These are phyloP conservation scores for Eucriotettix oculatus DNA, from an alignment of 2,888 invertebrate species.

Conservation along the genomic window DNA sequence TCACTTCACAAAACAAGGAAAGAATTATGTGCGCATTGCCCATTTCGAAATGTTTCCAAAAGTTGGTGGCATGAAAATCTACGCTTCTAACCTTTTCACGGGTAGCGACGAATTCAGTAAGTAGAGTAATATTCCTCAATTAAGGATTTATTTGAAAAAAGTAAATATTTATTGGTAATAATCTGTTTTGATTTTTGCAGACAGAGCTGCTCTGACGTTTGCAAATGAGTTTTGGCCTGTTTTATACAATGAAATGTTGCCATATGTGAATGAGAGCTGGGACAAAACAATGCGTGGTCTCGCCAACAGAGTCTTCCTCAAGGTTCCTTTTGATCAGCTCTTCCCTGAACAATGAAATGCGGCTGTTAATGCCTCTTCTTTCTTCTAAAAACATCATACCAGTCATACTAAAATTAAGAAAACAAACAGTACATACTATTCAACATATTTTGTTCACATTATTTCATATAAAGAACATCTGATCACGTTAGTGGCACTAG, in stretches of 20 bases:
- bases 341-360: conserved; percentile 15
- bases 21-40: conserved; percentile 36
- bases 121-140: conserved; percentile 19
- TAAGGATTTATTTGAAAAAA: no score
- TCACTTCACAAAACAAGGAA: conserved; percentile 34
- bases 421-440: no score
- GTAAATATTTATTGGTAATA: no score
- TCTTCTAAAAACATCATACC: no score
- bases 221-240: conserved; percentile 43
- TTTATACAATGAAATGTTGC: conserved; percentile 37
- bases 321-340: conserved; percentile 32
- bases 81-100: conserved; percentile 39
- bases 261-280: conserved; percentile 36
- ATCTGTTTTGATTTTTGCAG: conserved; percentile 23
- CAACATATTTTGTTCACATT: no score
- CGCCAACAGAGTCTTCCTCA: conserved; percentile 36
- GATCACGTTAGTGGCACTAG: no score
- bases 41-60: conserved; percentile 45
- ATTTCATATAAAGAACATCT: no score
- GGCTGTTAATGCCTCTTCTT: no score
- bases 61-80: conserved; percentile 40
- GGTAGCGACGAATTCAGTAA: conserved; percentile 47
- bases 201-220: conserved; percentile 33
- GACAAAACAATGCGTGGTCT: conserved; percentile 33
- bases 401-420: no score